Base-by-base conservation (phyloP, 2,888 invertebrate species). In the Argynnis bischoffii region DNA sequence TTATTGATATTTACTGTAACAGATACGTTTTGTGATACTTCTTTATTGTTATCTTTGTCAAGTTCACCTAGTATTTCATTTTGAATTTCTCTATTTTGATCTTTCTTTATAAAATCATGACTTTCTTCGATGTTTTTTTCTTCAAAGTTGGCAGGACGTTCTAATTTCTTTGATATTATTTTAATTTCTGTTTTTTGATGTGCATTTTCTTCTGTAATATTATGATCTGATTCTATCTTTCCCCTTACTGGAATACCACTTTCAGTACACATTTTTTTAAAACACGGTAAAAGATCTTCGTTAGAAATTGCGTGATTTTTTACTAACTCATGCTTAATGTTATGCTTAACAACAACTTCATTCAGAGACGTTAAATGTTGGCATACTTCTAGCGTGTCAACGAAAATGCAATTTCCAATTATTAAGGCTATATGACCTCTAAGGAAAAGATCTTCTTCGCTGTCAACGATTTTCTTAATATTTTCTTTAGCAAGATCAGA, bases 361-460 rank as follows among this genome's bases (percentile, higher is more conserved):
- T 93, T 90, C 2, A 89, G 74, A 4, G 90, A 84, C 0, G 88
- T 80, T 26, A 95, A 82, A 67, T 93, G 89, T 72, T 94, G 93
- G 69, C 94, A 93, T 41, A 93, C 89, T 77, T 94, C 93, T 51
- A 96, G 80, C 3, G 95, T 94, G 64, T 95, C 93, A 1, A 96
- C 86, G 92, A 96, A 95, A 50, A 96, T 79, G 0, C 93, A 93
- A 70, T 95, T 93, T 0, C 94, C 94, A 41, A 96, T 78, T 60
- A 94, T 94, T 71, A 95, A 79, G 8, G 85, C 81, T 50, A 95
- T 90, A 79, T 93, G 83, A 4, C 89, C 93, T 71, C 85, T 86
- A 71, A 93, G 75, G 63, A 85, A 86, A n/a, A 88, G 41, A 26
- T 86, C 82, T n/a, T 87, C 84, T 50, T 87, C 83, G 15, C 74